Percentiles rank a stretch among this genome's conserved stretches.
Conservation (phyloP, 2,888 invertebrate species). For the Tiphia femorata region DNA sequence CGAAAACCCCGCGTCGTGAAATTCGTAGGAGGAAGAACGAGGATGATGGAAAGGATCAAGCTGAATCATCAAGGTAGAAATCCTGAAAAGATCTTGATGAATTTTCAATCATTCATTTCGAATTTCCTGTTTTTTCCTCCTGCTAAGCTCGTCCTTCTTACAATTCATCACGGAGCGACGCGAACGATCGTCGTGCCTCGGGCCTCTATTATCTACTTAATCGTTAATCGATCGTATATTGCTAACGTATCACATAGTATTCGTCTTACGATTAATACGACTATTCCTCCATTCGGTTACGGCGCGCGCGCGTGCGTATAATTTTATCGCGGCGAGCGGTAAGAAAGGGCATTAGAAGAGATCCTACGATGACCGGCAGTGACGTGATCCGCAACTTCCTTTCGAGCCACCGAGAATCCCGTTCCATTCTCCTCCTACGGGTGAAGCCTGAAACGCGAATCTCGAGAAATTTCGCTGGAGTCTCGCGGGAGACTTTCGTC, state of each 20-base stretch:
- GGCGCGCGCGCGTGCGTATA: neutral
- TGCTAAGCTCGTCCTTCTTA: neutral
- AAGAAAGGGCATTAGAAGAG: conserved; percentile 20
- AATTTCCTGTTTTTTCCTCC: neutral
- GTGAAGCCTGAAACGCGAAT: conserved; percentile 9
- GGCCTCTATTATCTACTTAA: conserved; percentile 7
- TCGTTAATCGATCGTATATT: conserved; percentile 43
- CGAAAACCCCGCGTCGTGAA: no score
- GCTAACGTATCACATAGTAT: conserved; percentile 54
- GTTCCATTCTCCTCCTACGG: no score
- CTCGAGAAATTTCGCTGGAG: conserved; percentile 23
- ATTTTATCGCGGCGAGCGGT: conserved; percentile 14
- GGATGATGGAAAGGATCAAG: no score
- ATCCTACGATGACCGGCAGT: conserved; percentile 30
- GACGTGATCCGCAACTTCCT: neutral
- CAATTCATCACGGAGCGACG: no score
- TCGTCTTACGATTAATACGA: conserved; percentile 33
- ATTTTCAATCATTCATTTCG: neutral
- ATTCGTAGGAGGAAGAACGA: no score
- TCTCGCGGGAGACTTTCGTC: conserved; percentile 13
- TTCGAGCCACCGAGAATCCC: conserved; percentile 7
- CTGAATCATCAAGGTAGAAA: no score
- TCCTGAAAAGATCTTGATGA: no score
- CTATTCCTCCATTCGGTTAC: neutral
- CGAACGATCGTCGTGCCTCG: no score